Evolutionary conservation across 2,888 invertebrate species (phyloP).

Genomic region (Idaea aversata): DNA sequence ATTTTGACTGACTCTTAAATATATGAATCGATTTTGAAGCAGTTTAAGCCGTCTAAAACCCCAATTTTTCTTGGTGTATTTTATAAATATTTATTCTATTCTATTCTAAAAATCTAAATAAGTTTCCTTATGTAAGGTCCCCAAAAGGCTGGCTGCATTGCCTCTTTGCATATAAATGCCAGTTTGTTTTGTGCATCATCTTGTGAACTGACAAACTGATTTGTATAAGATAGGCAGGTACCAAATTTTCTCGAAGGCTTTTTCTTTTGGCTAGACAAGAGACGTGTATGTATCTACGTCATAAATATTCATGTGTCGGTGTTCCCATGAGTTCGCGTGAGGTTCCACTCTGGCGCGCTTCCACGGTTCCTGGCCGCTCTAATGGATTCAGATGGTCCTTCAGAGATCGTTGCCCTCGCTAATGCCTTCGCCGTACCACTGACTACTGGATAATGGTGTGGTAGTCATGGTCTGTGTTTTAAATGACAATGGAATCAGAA

Average conservation of each 20-base stretch:
- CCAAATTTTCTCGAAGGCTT: too few species aligned
- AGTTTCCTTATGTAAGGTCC: too few species aligned
- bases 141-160: too few species aligned
- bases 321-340: constrained; percentile 34
- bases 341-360: constrained; percentile 56
- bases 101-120: too few species aligned
- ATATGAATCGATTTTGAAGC: too few species aligned
- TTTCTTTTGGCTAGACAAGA: neutral
- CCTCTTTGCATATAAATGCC: too few species aligned
- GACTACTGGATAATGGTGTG: neutral
- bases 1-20: too few species aligned
- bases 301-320: constrained; percentile 29
- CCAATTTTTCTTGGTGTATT: too few species aligned
- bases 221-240: neutral
- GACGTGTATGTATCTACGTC: neutral
- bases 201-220: neutral
- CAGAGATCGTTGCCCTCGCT: constrained; percentile 47
- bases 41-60: too few species aligned
- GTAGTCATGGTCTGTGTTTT: neutral
- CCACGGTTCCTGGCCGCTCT: constrained; percentile 63
- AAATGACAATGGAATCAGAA: neutral
- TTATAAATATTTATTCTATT: too few species aligned
- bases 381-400: constrained; percentile 45
- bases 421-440: constrained; percentile 8
- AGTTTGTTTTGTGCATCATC: neutral